phyloP scores from a whole-genome alignment of 2,888 invertebrate species.

The Caenorhabditis japonica region DNA sequence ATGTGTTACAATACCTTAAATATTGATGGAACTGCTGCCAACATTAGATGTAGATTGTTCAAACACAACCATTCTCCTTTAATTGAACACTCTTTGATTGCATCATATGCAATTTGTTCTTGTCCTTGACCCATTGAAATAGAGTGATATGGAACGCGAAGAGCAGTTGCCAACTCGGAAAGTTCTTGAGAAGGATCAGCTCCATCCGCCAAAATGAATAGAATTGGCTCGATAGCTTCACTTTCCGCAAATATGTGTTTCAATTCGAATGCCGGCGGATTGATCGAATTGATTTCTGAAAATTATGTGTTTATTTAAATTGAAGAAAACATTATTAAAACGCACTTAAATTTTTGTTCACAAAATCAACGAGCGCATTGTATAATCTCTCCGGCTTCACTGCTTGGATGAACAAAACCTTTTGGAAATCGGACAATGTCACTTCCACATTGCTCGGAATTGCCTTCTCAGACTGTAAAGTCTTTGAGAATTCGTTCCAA shows the following conservation, averaged over 20 bases:
- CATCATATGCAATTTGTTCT: conserved; percentile 78
- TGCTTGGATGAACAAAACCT: conserved; percentile 83
- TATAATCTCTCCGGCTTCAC: conserved; percentile 88
- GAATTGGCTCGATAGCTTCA: conserved; percentile 83
- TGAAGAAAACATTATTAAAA: too few species aligned
- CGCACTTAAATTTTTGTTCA: conserved; percentile 80
- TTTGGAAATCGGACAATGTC: conserved; percentile 85
- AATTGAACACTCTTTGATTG: conserved; percentile 78
- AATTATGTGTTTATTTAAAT: background rate
- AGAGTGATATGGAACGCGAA: conserved; percentile 81
- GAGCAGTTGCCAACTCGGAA: conserved; percentile 82
- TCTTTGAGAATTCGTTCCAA: conserved; percentile 84
- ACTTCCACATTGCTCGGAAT: conserved; percentile 81
- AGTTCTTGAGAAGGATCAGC: conserved; percentile 90
- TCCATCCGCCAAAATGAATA: conserved; percentile 89
- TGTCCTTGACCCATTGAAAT: conserved; percentile 78
- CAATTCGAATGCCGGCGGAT: conserved; percentile 81
- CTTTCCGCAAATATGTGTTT: conserved; percentile 81
- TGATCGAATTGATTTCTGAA: conserved; percentile 66
- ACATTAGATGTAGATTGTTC: conserved; percentile 87
- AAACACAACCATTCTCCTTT: conserved; percentile 86
- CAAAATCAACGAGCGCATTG: conserved; percentile 85
- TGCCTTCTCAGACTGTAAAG: conserved; percentile 82
- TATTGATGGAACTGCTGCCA: conserved; percentile 83
- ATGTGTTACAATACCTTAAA: conserved; percentile 82